phyloP scores from a whole-genome alignment of 2,797 vertebrate species.

The Epinephelus awoara region DNA sequence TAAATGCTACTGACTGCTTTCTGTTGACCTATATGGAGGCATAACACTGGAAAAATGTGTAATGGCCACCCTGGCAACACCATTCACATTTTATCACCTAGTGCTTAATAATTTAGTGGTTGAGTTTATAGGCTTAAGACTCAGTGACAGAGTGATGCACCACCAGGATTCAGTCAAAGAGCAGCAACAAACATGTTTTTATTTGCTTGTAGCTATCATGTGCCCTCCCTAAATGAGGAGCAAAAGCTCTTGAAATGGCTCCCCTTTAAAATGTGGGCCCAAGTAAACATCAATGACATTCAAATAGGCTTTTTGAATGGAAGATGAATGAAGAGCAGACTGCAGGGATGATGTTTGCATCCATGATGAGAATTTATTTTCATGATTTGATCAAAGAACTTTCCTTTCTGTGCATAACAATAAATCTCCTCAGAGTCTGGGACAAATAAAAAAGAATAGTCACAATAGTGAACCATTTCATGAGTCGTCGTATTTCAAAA shows the following conservation, averaged over 20 bases:
- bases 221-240: constrained; percentile 38
- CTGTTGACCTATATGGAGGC: constrained; percentile 41
- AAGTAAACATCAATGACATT: neutral
- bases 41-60: constrained; percentile 57
- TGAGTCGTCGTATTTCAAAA: neutral
- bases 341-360: neutral
- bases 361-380: neutral
- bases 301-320: constrained; percentile 6
- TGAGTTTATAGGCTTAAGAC: constrained; percentile 54
- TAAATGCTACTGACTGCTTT: constrained; percentile 40
- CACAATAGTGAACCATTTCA: neutral
- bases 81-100: constrained; percentile 75
- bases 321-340: neutral
- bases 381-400: neutral
- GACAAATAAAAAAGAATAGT: neutral
- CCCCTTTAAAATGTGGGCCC: neutral
- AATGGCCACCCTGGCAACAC: constrained; percentile 62
- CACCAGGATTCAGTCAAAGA: constrained; percentile 30
- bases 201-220: constrained; percentile 21
- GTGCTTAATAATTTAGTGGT: constrained; percentile 72
- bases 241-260: constrained; percentile 9
- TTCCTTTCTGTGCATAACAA: neutral
- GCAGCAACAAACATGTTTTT: constrained; percentile 39
- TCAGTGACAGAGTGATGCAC: constrained; percentile 43
- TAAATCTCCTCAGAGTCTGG: neutral